Base-by-base conservation (phyloP, 2,888 invertebrate species). In the Eilema depressum region DNA sequence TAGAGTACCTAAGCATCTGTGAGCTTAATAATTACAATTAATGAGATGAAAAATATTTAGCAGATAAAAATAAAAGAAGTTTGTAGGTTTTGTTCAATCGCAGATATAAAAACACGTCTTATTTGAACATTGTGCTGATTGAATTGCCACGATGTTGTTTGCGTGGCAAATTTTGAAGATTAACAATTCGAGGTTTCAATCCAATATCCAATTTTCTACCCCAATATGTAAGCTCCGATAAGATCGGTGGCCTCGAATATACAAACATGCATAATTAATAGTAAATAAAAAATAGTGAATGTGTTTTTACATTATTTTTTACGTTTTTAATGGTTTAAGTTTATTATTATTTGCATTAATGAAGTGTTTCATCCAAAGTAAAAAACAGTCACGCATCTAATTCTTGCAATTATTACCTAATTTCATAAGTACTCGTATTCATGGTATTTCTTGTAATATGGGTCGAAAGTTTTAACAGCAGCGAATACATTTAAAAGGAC, bases 401-500 rank as follows among this genome's bases (percentile, higher is more conserved):
- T 53, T 8, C 3, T 63, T 8, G 14, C 17, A 17, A 25, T 37
- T 17, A 63, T 8, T 41, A 10, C 20, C 10, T 10, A 47, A 11
- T n/a, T 11, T 64, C n/a, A 53, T 28, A 61, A 61, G 30, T 61
- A 33, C 5, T 11, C n/a, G 30, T 61, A 33, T 10, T 11, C n/a
- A n/a, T 64, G n/a, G 47, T 14, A 75, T 69, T 1, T 26, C 26
- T 60, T 60, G n/a, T 63, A 69, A 71, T 61, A 23, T 53, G 23
- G 14, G 28, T 53, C 11, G 64, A 69, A 75, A 68, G 63, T 41
- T 23, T 72, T 64, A 75, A 76, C 71, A 75, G 66, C 70, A 66
- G 69, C 63, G 33, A 71, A 75, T 57, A 77, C 62, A 69, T 66
- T 53, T 68, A 53, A 78, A 80, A 81, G 73, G 80, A 70, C 80